Base-by-base conservation (phyloP, 2,888 invertebrate genomes). In the Yponomeuta evonymella region DNA sequence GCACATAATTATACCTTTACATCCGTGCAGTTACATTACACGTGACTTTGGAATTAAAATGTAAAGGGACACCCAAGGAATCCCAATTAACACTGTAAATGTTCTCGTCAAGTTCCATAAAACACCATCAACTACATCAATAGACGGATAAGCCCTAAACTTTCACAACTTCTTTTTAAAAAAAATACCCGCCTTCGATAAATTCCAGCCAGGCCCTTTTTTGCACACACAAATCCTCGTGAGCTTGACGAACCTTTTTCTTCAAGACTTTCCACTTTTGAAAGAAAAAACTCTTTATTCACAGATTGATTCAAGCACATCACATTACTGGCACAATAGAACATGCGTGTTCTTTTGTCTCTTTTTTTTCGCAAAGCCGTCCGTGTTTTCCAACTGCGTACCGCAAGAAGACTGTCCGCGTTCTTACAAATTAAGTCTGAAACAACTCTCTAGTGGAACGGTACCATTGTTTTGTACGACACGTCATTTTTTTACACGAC, bases 401-500 rank as follows among this genome's bases (percentile, higher is more conserved):
- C 65, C 65, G 65, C 30, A 29, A 33, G 65, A 65, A 65, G 65
- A 65, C 65, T 65, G 65, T 30, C 9, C 65, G 65, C 65, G 65
- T 30, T 65, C 65, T 33, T 65, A 65, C 30, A 15, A 58, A 58
- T 58, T 58, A 58, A 12, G 51, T 12, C 51, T 58, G 65, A 65
- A 65, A 65, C 33, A 29, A 65, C 65, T 29, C 65, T 29, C 30
- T 29, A 33, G 30, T 30, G 65, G 30, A 2, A 11, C 65, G 65
- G n/a, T 30, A 3, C 65, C 65, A 65, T 65, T 65, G 23, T 65
- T 30, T 65, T 5, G 51, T 9, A 58, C 51, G 15, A 12, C 15
- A 58, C 51, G 51, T 58, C 51, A 12, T 58, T 58, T 58, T 33
- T 33, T 58, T 4, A 15, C 51, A 58, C 43, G 5, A 43, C 5